Conservation (phyloP, 1,140 invertebrate species). For the Trichogramma pretiosum region DNA sequence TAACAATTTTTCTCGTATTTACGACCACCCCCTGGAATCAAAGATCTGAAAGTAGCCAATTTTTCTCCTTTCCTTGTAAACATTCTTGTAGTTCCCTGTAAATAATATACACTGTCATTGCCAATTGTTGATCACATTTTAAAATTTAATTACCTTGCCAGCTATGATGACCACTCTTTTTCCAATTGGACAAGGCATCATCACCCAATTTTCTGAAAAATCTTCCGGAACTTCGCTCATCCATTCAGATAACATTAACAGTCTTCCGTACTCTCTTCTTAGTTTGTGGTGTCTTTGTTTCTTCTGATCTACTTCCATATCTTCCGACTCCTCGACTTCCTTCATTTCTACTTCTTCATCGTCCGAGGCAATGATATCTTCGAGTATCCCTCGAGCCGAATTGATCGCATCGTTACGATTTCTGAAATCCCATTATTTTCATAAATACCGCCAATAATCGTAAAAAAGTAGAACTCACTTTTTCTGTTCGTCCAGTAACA, state of each 20-base stretch:
- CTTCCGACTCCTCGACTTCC: constrained; percentile 27
- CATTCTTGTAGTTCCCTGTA: constrained; percentile 62
- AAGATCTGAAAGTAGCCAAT: constrained; percentile 52
- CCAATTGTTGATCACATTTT: background rate
- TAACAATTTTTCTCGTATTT: constrained; percentile 33
- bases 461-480: constrained; percentile 23
- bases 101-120: constrained; percentile 13
- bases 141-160: constrained; percentile 45
- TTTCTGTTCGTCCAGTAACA: constrained; percentile 33
- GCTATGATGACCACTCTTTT: constrained; percentile 70
- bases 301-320: constrained; percentile 28
- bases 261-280: constrained; percentile 30
- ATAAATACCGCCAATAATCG: no score
- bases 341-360: constrained; percentile 30
- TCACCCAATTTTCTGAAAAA: constrained; percentile 69
- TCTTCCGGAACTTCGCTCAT: constrained; percentile 74
- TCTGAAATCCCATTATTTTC: constrained; percentile 23
- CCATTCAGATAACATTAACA: constrained; percentile 85
- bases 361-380: constrained; percentile 29
- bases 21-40: constrained; percentile 66
- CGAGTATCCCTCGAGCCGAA: constrained; percentile 27
- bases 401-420: constrained; percentile 32
- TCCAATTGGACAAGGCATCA: constrained; percentile 75
- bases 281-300: constrained; percentile 15
- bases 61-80: constrained; percentile 62